These are phyloP conservation scores for Tetropium fuscum DNA, from an alignment of 2,888 invertebrate genomes.

Conservation along the genomic window DNA sequence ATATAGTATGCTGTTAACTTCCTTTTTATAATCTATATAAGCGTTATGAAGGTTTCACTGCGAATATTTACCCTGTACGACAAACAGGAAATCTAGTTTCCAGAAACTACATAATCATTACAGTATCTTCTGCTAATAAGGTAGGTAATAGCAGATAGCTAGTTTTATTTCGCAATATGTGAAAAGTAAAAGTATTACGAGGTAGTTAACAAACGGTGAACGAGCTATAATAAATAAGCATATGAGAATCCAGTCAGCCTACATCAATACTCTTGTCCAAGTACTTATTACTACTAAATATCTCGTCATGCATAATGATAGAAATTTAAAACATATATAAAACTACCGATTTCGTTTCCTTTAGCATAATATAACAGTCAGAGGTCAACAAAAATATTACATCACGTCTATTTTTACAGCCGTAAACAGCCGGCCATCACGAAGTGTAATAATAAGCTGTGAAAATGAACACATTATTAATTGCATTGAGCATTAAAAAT, in stretches of 20 bases:
- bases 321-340: conserved; percentile 22
- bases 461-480: conserved; percentile 13
- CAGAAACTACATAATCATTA: no score
- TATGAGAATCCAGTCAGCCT: background rate
- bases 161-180: no score
- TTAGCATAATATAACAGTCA: conserved; percentile 3
- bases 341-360: conserved; percentile 7
- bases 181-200: no score
- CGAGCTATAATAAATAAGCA: no score
- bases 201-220: no score
- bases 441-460: background rate
- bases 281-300: conserved; percentile 1
- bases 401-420: conserved; percentile 40
- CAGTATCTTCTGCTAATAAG: no score
- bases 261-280: background rate
- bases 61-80: no score
- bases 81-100: no score
- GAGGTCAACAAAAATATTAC: conserved; percentile 29
- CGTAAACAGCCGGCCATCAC: conserved; percentile 22
- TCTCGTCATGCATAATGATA: conserved; percentile 3
- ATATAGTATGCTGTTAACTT: no score
- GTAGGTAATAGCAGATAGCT: no score
- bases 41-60: no score
- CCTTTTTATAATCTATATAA: no score
- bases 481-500: conserved; percentile 9